Base-by-base conservation (phyloP, 2,113 vertebrate species). In the Xiphias gladius region DNA sequence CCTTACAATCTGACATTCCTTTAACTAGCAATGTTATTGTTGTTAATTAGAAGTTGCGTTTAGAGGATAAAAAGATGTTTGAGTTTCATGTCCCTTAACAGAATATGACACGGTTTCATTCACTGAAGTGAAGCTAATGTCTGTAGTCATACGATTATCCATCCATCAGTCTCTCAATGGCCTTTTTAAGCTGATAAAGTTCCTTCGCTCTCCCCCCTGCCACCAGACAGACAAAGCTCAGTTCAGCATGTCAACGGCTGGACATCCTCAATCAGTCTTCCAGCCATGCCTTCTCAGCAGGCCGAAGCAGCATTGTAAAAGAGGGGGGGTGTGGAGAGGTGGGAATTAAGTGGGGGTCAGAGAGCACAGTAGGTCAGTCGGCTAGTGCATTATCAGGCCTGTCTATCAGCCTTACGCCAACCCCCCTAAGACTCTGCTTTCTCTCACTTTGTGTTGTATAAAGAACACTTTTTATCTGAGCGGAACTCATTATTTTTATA, bases 311-410 rank as follows among this genome's bases (percentile, higher is more conserved):
- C 50, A 5, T 79, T 87, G 82, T 91, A 50, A 85, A 84, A 52
- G 73, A n/a, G 76, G 39, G 64, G 35, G 87, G 82, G 89, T 90
- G 89, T 68, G 79, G 80, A 91, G 87, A 88, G 87, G 80, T 86
- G 75, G 88, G 85, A 88, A 85, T 91, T 85, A 88, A 79, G 73
- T 41, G 65, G 86, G 88, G 89, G 89, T 91, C 85, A 92, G 87
- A 79, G 86, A 83, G 82, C 86, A 82, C 84, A 88, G 82, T 68
- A 59, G 85, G 82, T 88, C 89, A 81, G 83, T 85, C 86, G 86
- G 63, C 43, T 69, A 35, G 66, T 2, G 76, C 82, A 81, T 89
- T 88, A 87, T 92, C 88, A 84, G 87, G 70, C 87, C 86, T 86
- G 86, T 91, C 89, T 19, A 58, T 92, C 91, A 87, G 86, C 52